Evolutionary conservation across 2,888 invertebrate species (phyloP).

Genomic region (Melanotus villosus): DNA sequence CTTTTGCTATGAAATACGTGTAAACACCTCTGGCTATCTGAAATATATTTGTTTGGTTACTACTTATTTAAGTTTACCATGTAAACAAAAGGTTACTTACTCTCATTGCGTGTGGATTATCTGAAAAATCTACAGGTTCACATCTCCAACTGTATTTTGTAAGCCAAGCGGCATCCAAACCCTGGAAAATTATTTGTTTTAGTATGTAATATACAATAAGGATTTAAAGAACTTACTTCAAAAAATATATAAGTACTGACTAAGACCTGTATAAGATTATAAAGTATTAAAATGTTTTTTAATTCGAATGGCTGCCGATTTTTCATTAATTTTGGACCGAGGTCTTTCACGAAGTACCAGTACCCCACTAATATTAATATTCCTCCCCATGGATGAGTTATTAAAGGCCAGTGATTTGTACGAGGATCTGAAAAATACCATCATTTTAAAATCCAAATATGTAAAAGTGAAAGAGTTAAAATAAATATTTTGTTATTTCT

Average conservation of each 20-base stretch:
- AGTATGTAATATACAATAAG: not conserved
- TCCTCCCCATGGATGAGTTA: conserved; percentile 80
- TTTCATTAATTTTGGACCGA: conserved; percentile 91
- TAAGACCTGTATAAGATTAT: conserved; percentile 91
- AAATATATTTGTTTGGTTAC: conserved; percentile 28
- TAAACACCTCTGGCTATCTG: conserved; percentile 82
- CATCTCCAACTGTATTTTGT: conserved; percentile 90
- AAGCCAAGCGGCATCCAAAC: conserved; percentile 84
- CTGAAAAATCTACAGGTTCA: conserved; percentile 91
- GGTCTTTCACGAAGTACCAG: conserved; percentile 79
- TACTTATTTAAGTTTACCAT: too few relatives aligned
- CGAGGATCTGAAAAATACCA: conserved; percentile 74
- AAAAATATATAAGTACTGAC: conserved; percentile 86
- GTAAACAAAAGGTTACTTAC: too few relatives aligned
- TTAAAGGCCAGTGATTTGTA: conserved; percentile 80
- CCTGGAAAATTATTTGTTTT: conserved; percentile 67
- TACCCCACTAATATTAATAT: conserved; percentile 78
- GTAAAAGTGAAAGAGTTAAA: too few relatives aligned
- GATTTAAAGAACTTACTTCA: conserved; percentile 72
- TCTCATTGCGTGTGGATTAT: conserved; percentile 81
- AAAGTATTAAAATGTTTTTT: conserved; percentile 83
- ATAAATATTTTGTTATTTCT: too few relatives aligned
- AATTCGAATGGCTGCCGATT: conserved; percentile 88
- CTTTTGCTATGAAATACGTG: conserved; percentile 90
- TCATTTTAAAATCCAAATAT: too few relatives aligned